These are phyloP conservation scores for Corythoichthys haematopterus DNA, from an alignment of 2,113 vertebrate genomes.

Conservation along the genomic window DNA sequence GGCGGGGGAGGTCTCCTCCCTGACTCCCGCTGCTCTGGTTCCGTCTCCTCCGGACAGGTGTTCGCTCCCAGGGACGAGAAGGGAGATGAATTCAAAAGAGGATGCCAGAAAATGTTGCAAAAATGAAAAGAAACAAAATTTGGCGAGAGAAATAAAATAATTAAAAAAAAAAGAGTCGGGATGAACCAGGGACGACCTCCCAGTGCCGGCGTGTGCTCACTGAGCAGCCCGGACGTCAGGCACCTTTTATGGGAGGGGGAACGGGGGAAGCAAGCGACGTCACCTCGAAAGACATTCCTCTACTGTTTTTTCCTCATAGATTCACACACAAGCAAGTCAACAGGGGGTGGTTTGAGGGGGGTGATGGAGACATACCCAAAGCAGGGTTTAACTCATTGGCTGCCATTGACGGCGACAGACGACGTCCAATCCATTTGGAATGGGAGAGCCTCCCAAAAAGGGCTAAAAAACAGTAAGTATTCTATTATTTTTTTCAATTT, in stretches of 20 bases:
- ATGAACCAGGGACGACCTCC: constrained; percentile 25
- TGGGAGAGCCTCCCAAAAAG: no score
- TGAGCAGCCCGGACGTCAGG: constrained; percentile 33
- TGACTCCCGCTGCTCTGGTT: constrained; percentile 25
- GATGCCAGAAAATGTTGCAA: neutral
- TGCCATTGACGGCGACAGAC: no score
- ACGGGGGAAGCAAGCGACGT: constrained; percentile 66
- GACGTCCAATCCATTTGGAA: no score
- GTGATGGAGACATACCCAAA: neutral
- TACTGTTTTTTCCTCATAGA: neutral
- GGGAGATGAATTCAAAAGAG: neutral
- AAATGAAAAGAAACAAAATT: neutral
- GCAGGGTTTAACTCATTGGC: neutral
- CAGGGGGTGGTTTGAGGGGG: neutral
- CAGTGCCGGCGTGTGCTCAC: constrained; percentile 27
- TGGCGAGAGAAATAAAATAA: no score
- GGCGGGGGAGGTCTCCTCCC: constrained; percentile 42
- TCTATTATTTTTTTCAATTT: no score
- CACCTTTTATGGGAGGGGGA: constrained; percentile 61
- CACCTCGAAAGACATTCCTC: constrained; percentile 42
- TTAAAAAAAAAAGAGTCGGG: neutral
- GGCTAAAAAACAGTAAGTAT: no score
- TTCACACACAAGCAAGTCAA: neutral
- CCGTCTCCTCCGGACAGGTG: constrained; percentile 64
- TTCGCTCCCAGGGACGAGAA: constrained; percentile 1